A percentile compares a stretch with the other conserved stretches of the same genome.
phyloP scores from a whole-genome alignment of 2,888 invertebrate genomes.

The Ctenicera cuprea region DNA sequence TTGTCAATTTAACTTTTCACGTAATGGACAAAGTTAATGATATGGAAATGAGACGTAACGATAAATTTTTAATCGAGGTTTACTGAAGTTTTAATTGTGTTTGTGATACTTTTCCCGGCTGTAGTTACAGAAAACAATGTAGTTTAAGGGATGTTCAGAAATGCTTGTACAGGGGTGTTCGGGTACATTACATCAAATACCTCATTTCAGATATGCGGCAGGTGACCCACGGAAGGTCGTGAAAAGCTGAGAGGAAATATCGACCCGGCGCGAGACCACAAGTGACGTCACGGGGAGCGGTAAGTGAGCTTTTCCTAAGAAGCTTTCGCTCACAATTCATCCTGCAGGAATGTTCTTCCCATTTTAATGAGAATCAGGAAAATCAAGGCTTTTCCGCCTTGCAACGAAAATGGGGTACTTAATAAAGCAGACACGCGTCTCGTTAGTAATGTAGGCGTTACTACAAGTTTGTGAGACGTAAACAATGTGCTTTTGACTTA shows the following conservation, averaged over 20 bases:
- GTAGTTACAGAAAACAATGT: conserved; percentile 11
- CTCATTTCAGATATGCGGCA: conserved; percentile 51
- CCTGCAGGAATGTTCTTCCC: not conserved
- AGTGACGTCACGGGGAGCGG: conserved; percentile 58
- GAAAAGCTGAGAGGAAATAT: conserved; percentile 55
- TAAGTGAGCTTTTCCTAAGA: conserved; percentile 31
- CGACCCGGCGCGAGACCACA: conserved; percentile 55
- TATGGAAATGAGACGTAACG: conserved; percentile 6
- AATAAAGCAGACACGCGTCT: conserved; percentile 11
- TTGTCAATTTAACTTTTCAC: conserved; percentile 27
- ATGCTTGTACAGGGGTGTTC: conserved; percentile 4
- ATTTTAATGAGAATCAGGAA: not conserved
- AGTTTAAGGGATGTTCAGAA: not conserved
- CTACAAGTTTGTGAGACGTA: conserved; percentile 44
- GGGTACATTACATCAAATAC: conserved; percentile 29
- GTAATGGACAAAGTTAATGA: conserved; percentile 18
- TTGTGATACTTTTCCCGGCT: conserved; percentile 8
- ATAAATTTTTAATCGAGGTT: conserved; percentile 19
- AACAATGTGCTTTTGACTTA: conserved; percentile 50
- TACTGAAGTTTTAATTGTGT: conserved; percentile 37
- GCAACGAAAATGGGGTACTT: not conserved
- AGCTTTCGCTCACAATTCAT: conserved; percentile 8
- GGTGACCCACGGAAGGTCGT: conserved; percentile 56
- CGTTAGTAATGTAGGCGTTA: conserved; percentile 31
- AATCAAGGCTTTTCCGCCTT: not conserved